A percentile compares a stretch with the other conserved stretches of the same genome.
Conservation (phyloP, 1,140 invertebrate genomes). For the Bombyx mandarina region DNA sequence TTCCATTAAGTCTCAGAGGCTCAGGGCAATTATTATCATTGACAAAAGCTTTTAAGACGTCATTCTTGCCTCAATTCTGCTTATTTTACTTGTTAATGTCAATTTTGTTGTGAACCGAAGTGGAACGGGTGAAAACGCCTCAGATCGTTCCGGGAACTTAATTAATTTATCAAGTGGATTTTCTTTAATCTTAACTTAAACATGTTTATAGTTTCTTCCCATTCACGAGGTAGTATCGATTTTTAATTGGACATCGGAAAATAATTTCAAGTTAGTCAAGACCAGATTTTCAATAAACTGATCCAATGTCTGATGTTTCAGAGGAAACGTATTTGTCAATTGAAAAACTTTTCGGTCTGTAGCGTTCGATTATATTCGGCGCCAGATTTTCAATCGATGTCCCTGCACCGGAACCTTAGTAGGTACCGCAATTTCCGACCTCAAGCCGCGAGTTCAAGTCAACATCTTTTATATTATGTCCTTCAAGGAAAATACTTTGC, state of each 20-base stretch:
- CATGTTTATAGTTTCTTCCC: too few species aligned
- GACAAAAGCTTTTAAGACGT: slow-evolving; percentile 11
- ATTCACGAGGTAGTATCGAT: too few species aligned
- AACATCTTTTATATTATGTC: slow-evolving; percentile 40
- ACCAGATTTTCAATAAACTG: too few species aligned
- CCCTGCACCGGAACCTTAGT: slow-evolving; percentile 46
- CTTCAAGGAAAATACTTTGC: slow-evolving; percentile 37
- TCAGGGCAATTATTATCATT: slow-evolving; percentile 8
- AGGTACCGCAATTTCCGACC: slow-evolving; percentile 51
- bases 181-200: too few species aligned
- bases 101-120: slow-evolving; percentile 1
- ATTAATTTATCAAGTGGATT: too few species aligned
- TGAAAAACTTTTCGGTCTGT: slow-evolving; percentile 16
- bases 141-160: too few species aligned
- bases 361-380: slow-evolving; percentile 35
- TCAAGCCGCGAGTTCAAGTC: slow-evolving; percentile 30
- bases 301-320: too few species aligned
- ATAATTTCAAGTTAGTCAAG: too few species aligned
- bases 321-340: too few species aligned
- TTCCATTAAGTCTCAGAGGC: slow-evolving; percentile 5
- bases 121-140: neutral
- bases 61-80: slow-evolving; percentile 6
- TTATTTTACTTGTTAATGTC: slow-evolving; percentile 4
- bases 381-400: slow-evolving; percentile 33
- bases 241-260: too few species aligned